Base-by-base conservation (phyloP, 2,888 invertebrate species). In the Cosmorhoe ocellata region DNA sequence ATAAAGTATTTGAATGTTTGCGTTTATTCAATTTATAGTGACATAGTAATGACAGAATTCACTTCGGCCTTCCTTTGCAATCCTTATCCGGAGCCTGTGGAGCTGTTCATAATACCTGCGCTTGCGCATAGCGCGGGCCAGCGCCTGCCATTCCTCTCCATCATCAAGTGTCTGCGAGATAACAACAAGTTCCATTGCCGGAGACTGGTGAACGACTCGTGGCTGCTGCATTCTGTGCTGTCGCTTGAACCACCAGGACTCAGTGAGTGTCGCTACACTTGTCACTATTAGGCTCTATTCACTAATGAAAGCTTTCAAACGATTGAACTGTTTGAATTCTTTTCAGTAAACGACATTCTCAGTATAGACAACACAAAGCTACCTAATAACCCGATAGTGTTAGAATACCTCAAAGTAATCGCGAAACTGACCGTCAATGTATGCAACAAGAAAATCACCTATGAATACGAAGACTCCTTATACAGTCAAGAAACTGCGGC, bases 71-170 rank as follows among this genome's bases (percentile, higher is more conserved):
- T 96, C 67, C 83, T 96, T 9, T 92, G 93, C 53, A 92, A 92
- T 40, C 90, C 91, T 3, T 92, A 95, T 63, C 92, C 93, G 0
- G 93, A 94, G 59, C 91, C 95, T 1, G 90, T 96, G 9, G 93
- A 93, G 60, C 90, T 92, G 80, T 94, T 92, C 63, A 79, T 96
- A 27, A 83, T 97, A 60, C 96, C 96, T 9, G 93, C 93, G 5
- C 75, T 97, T 51, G 90, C 92, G 1, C 81, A 84, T 22, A 79
- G 81, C 47, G 10, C 63, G 1, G 71, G 64, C 37, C 63, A 70
- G 0, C 81, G 80, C 48, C 92, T 93, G 67, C 93, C 93, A 0
- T 93, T 92, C 64, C 71, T 85, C 1, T 69, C 89, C 18, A 71
- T 93, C 0, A 61, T 93, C 34, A 76, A 79, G 28, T 84, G 90